phyloP scores from a whole-genome alignment of 2,888 invertebrate genomes.

The Erebia aethiops region DNA sequence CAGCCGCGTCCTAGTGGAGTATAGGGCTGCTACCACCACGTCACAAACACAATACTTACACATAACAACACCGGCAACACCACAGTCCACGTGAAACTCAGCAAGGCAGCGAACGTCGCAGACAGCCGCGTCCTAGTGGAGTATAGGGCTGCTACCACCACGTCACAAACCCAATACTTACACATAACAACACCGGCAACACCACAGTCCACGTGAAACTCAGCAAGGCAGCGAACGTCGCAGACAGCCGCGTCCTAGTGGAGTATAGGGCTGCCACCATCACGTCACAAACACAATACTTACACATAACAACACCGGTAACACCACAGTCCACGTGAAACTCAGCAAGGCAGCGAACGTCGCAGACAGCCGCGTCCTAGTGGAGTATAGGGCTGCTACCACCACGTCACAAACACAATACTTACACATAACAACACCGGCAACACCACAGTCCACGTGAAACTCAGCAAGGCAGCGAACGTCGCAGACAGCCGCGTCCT shows the following conservation, averaged over 20 bases:
- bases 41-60: conserved; percentile 83
- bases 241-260: too few relatives aligned
- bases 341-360: too few relatives aligned
- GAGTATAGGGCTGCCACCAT: too few relatives aligned
- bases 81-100: conserved; percentile 95
- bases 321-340: too few relatives aligned
- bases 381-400: not conserved
- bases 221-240: too few relatives aligned
- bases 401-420: not conserved
- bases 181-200: too few relatives aligned
- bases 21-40: conserved; percentile 76
- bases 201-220: too few relatives aligned
- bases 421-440: not conserved
- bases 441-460: not conserved
- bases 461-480: too few relatives aligned
- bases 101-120: conserved; percentile 84
- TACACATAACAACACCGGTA: too few relatives aligned
- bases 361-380: too few relatives aligned
- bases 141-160: conserved; percentile 48
- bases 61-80: conserved; percentile 91
- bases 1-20: conserved; percentile 23
- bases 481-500: not conserved
- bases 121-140: conserved; percentile 59
- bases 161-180: too few relatives aligned
- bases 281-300: too few relatives aligned